A percentile compares a stretch with the other conserved stretches of the same genome.
phyloP scores from a whole-genome alignment of 2,888 invertebrate genomes.

The Aleiodes alternator region DNA sequence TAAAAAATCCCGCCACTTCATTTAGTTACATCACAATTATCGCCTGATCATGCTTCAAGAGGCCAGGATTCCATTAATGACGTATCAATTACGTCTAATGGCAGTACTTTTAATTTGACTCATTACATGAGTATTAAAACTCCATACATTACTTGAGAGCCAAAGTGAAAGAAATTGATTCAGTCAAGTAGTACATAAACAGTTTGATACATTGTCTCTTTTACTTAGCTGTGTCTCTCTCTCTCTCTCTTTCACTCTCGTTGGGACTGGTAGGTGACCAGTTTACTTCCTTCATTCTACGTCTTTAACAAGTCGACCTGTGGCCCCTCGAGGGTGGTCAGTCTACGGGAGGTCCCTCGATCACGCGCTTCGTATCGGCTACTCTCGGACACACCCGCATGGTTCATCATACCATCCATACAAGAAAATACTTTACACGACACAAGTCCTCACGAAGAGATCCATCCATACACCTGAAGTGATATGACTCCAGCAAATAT shows the following conservation, averaged over 20 bases:
- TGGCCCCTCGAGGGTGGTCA: conserved; percentile 74
- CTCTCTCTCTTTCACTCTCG: conserved; percentile 8
- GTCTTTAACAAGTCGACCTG: conserved; percentile 73
- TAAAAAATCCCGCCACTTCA: background rate
- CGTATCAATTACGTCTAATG: conserved; percentile 32
- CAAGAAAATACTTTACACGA: conserved; percentile 62
- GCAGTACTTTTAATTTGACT: background rate
- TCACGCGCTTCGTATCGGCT: conserved; percentile 71
- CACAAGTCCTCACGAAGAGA: conserved; percentile 68
- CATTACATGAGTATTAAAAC: conserved; percentile 9
- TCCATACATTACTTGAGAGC: background rate
- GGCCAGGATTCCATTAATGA: conserved; percentile 22
- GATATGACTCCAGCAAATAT: conserved; percentile 48
- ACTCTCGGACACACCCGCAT: conserved; percentile 71
- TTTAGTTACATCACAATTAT: conserved; percentile 26
- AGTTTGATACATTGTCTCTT: conserved; percentile 38
- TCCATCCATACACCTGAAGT: conserved; percentile 65
- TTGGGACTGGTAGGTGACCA: conserved; percentile 31
- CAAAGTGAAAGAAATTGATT: conserved; percentile 12
- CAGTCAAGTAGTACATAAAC: conserved; percentile 7
- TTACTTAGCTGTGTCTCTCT: background rate
- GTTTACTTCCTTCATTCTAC: conserved; percentile 59
- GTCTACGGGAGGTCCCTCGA: conserved; percentile 73
- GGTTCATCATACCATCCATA: conserved; percentile 69
- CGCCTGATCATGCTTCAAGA: background rate